Evolutionary conservation across 2,888 invertebrate species (phyloP), one percentile per base, ranked within the genome.

Genomic region (Chymomyza caudatula): DNA sequence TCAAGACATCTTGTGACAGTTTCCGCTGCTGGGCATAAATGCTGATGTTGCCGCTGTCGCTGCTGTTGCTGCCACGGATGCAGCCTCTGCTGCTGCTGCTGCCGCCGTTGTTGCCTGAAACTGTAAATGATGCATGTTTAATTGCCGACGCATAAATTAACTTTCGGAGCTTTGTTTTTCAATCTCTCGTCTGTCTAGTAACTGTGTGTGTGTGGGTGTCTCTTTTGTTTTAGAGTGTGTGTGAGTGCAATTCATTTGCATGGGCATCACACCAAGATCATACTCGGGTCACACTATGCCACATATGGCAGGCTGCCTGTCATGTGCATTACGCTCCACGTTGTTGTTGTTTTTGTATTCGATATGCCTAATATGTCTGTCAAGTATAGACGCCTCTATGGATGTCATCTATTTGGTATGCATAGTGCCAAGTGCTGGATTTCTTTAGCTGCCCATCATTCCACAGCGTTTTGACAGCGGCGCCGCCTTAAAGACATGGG

Each of bases 91-190:
- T n/a, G n/a, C n/a, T n/a, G n/a, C n/a, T n/a, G n/a, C n/a, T n/a
- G n/a, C n/a, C n/a, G n/a, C n/a, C 49, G 78, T 17, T 47, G 15
- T 47, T 2, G 47, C 47, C 11, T 47, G 6, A 2, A 22, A 22
- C 51, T 81, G 75, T 83, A 86, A 83, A 83, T 86, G 87, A 86
- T 86, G 87, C 83, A 83, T 83, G 86, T 83, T 83, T 83, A 83
- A 83, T 83, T 83, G 83, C 84, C 81, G 67, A 71, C 76, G 87
- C 83, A 83, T 83, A 85, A 83, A 83, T 87, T 85, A 83, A 79
- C 83, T 86, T 80, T 80, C 59, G 74, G 77, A 61, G 60, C 63
- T 67, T 54, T 60, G 59, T 65, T 58, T 47, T 58, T 52, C 20
- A 11, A 13, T 60, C 25, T 17, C 58, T 11, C 19, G n/a, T 19